A percentile compares a stretch with the other conserved stretches of the same genome.
phyloP scores from a whole-genome alignment of 2,797 vertebrate species.

The Phrynocephalus forsythii region DNA sequence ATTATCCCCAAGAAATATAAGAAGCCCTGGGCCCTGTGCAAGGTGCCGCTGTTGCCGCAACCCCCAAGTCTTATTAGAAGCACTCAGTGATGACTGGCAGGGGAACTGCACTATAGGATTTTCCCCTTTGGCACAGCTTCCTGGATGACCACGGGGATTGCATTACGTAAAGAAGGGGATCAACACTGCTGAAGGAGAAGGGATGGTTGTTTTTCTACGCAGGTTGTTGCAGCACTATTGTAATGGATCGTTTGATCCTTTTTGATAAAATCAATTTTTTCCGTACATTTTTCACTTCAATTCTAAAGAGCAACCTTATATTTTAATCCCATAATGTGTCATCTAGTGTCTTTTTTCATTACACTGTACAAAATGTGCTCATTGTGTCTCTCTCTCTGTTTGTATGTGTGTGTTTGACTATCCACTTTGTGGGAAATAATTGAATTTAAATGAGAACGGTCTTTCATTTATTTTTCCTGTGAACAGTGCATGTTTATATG shows the following conservation, averaged over 20 bases:
- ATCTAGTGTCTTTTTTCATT: slow-evolving; percentile 54
- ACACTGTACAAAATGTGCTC: slow-evolving; percentile 46
- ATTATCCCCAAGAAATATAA: not conserved
- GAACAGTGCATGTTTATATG: slow-evolving; percentile 48
- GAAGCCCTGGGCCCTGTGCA: not conserved
- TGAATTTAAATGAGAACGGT: slow-evolving; percentile 51
- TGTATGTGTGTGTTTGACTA: slow-evolving; percentile 45
- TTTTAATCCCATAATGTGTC: slow-evolving; percentile 56
- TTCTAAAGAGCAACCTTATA: slow-evolving; percentile 64
- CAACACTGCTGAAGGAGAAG: slow-evolving; percentile 43
- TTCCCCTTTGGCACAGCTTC: not conserved
- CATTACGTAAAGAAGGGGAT: not conserved
- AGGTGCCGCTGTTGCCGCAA: not conserved
- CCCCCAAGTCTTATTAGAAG: not conserved
- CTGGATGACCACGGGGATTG: not conserved
- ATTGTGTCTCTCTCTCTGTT: slow-evolving; percentile 48
- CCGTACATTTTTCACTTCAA: slow-evolving; percentile 69
- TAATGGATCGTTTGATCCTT: slow-evolving; percentile 45
- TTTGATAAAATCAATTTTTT: slow-evolving; percentile 55
- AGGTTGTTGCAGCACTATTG: slow-evolving; percentile 53
- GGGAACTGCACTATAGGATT: not conserved
- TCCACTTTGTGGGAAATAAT: slow-evolving; percentile 53
- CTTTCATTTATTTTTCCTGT: slow-evolving; percentile 50
- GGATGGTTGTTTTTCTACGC: slow-evolving; percentile 35
- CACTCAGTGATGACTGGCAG: not conserved